phyloP scores from a whole-genome alignment of 2,113 vertebrate genomes.

The cat (Felis catus) region F.catus_Fca126_mat1.0 CM031417.1:26722001-26722500 shows the following conservation, averaged over 20 bases:
- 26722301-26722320: neutral
- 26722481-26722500: neutral
- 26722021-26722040: neutral
- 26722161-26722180: neutral
- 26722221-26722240: neutral
- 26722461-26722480: neutral
- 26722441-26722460: neutral
- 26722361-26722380: neutral
- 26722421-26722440: neutral
- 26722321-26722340: neutral
- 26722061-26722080: neutral
- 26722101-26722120: neutral
- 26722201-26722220: neutral
- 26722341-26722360: neutral
- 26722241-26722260: neutral
- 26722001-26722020: neutral
- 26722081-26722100: neutral
- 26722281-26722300: neutral
- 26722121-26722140: neutral
- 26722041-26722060: neutral
- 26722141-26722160: neutral
- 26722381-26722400: neutral
- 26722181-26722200: neutral
- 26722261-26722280: neutral
- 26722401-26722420: neutral